Evolutionary conservation across 2,888 invertebrate species (phyloP), one percentile per base, ranked within the genome.

Genomic region (Callyntrura sp.): DNA sequence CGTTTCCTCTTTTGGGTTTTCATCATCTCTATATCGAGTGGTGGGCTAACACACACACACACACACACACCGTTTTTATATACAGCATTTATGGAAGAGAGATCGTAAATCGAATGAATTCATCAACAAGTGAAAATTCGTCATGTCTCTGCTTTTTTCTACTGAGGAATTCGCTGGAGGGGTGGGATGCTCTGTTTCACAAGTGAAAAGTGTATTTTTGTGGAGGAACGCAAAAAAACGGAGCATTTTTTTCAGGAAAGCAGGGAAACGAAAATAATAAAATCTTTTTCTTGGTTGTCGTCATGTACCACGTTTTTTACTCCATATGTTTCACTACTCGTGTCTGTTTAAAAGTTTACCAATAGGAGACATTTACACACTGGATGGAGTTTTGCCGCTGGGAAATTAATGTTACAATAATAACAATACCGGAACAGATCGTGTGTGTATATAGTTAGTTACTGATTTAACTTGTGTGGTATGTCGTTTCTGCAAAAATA

Each of bases 51-150:
- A 45, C 17, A 9, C 43, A 11, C 3, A 6, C n/a, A 35, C 14
- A 35, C 25, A 14, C 20, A 43, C 9, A 70, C 45, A 73, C 73
- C 73, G 35, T 6, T 76, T 76, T 51, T 55, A 51, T 51, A 35
- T 35, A 35, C 35, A 35, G 2, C 35, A 35, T 35, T 6, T 35
- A 35, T 35, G 35, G 6, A 35, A 2, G 35, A 76, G 25, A 76
- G 28, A 76, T 51, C 55, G 76, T 76, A 79, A 79, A 57, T 57
- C 57, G 43, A 60, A 60, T 60, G 14, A 51, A 55, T 78, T 20
- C 60, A 79, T 79, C 79, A 79, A 79, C 79, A 79, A 79, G 79
- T 79, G 79, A 79, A 79, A 79, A 79, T 60, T 8, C 79, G 79
- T 79, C 79, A 79, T 57, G 79, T 43, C 79, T 20, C 2, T 76